These are phyloP conservation scores for Darevskia nairensis DNA, from an alignment of 2,797 vertebrate species.

Conservation along the genomic window DNA sequence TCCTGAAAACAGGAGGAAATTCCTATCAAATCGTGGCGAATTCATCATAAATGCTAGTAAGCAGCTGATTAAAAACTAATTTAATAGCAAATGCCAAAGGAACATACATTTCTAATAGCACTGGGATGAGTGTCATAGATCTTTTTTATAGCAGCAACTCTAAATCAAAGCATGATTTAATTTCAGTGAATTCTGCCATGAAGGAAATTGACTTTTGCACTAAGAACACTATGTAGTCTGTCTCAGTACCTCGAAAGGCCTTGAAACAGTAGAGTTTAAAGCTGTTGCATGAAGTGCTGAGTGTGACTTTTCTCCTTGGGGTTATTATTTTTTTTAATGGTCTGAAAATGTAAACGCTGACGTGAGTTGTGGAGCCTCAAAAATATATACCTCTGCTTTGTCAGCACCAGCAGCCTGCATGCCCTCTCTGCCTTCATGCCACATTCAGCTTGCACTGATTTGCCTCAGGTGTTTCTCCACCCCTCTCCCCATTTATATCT, in stretches of 20 bases:
- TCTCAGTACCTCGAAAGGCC: slow-evolving; percentile 45
- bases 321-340: slow-evolving; percentile 67
- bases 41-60: slow-evolving; percentile 47
- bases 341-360: slow-evolving; percentile 61
- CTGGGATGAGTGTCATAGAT: slow-evolving; percentile 43
- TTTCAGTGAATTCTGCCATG: slow-evolving; percentile 62
- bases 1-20: slow-evolving; percentile 28
- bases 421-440: slow-evolving; percentile 45
- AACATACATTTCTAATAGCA: slow-evolving; percentile 23
- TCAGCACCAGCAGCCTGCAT: slow-evolving; percentile 29
- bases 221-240: slow-evolving; percentile 20
- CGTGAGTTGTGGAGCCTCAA: slow-evolving; percentile 51
- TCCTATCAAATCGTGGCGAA: neutral
- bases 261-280: slow-evolving; percentile 49
- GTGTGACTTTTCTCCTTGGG: slow-evolving; percentile 59
- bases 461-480: slow-evolving; percentile 25
- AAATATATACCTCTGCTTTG: slow-evolving; percentile 35
- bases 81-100: neutral
- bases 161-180: slow-evolving; percentile 63
- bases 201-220: slow-evolving; percentile 54
- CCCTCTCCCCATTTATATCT: slow-evolving; percentile 49
- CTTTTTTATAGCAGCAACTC: slow-evolving; percentile 55
- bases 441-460: slow-evolving; percentile 53
- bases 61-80: slow-evolving; percentile 43
- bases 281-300: slow-evolving; percentile 56